Evolutionary conservation across 2,113 vertebrate species (phyloP).

Genomic region (Cygnus atratus): DNA sequence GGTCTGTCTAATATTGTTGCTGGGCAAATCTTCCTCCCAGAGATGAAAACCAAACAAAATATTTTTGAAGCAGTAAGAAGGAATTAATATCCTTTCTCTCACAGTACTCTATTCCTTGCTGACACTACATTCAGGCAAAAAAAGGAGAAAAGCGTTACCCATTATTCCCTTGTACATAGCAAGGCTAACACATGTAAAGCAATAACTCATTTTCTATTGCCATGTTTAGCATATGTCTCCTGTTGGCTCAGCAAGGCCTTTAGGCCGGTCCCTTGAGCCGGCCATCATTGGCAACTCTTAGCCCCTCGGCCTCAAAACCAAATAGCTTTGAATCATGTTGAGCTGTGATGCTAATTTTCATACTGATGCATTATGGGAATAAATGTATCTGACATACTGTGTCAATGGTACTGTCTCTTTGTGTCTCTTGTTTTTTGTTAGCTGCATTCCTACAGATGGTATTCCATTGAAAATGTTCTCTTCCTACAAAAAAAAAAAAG

Average conservation of each 20-base stretch:
- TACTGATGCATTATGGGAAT: slow-evolving; percentile 95
- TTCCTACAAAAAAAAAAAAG: slow-evolving; percentile 74
- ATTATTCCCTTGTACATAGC: slow-evolving; percentile 86
- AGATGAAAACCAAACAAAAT: slow-evolving; percentile 78
- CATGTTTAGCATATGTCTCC: slow-evolving; percentile 87
- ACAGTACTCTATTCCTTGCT: slow-evolving; percentile 77
- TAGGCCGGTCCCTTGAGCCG: slow-evolving; percentile 87
- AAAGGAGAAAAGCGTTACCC: slow-evolving; percentile 71
- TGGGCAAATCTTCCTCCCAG: slow-evolving; percentile 77
- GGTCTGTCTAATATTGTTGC: slow-evolving; percentile 87
- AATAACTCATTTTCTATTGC: slow-evolving; percentile 88
- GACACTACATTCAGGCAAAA: slow-evolving; percentile 77
- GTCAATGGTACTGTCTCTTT: slow-evolving; percentile 90
- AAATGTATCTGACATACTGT: slow-evolving; percentile 94
- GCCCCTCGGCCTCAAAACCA: slow-evolving; percentile 86
- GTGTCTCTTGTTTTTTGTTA: slow-evolving; percentile 87
- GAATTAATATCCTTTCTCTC: slow-evolving; percentile 79
- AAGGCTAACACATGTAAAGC: slow-evolving; percentile 86
- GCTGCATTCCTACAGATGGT: slow-evolving; percentile 89
- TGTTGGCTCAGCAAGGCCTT: slow-evolving; percentile 88
- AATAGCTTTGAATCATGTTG: slow-evolving; percentile 94
- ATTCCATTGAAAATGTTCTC: slow-evolving; percentile 89
- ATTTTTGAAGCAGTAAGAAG: slow-evolving; percentile 80
- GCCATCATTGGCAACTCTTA: slow-evolving; percentile 80
- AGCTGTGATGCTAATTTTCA: slow-evolving; percentile 92